Conservation (phyloP, 2,113 vertebrate genomes). For the Catharus minimus region DNA sequence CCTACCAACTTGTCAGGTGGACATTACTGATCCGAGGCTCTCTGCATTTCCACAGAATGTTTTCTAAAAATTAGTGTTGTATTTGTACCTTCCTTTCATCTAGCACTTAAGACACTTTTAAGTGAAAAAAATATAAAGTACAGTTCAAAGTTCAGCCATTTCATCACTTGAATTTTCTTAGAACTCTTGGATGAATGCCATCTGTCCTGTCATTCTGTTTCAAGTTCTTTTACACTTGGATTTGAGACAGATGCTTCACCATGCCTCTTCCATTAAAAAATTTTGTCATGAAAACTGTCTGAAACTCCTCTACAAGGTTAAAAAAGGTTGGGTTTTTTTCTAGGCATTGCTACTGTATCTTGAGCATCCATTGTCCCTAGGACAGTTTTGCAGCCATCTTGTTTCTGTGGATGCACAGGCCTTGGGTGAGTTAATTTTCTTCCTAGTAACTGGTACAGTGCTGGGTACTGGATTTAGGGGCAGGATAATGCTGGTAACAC, state of each 20-base stretch:
- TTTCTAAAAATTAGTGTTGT: background rate
- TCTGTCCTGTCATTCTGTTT: conserved; percentile 53
- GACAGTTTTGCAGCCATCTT: background rate
- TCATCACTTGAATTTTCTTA: background rate
- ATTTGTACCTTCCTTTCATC: background rate
- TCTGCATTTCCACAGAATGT: background rate
- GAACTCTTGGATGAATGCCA: conserved; percentile 49
- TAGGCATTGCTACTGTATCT: background rate
- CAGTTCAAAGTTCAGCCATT: conserved; percentile 10
- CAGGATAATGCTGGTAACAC: background rate
- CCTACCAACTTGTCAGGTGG: background rate
- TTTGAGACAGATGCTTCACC: conserved; percentile 52
- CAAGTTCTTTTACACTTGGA: conserved; percentile 33
- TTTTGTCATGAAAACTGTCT: background rate
- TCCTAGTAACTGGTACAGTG: background rate
- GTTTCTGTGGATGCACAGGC: background rate
- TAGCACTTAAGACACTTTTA: background rate
- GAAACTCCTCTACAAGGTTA: background rate
- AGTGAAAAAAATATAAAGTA: conserved; percentile 16
- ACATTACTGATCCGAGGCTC: background rate
- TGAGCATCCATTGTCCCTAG: background rate
- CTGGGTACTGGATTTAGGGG: background rate
- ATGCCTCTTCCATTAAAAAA: conserved; percentile 4
- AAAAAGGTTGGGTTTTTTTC: background rate
- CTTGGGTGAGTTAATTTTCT: background rate